These are phyloP conservation scores for Hemiscyllium ocellatum DNA, from an alignment of 2,113 vertebrate species.

Conservation along the genomic window DNA sequence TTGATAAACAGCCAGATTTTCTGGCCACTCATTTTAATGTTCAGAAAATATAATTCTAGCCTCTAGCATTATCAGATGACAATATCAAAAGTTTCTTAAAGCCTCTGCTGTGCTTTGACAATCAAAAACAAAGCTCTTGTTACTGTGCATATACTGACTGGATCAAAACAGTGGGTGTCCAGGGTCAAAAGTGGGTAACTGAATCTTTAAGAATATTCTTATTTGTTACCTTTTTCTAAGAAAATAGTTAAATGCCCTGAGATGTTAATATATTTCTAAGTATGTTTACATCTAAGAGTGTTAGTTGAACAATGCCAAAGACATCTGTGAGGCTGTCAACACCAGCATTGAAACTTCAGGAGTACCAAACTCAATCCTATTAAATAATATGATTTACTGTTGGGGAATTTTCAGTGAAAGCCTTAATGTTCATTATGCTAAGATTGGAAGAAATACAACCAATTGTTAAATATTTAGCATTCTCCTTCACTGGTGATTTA, in stretches of 20 bases:
- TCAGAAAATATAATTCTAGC: not conserved
- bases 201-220: not conserved
- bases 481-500: not conserved
- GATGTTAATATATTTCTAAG: not conserved
- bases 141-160: not conserved
- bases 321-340: not conserved
- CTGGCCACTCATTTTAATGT: not conserved
- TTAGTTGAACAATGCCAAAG: not conserved
- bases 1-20: not conserved
- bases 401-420: not conserved
- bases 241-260: not conserved
- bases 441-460: not conserved
- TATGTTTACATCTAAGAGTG: not conserved
- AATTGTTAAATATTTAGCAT: not conserved
- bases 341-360: not conserved
- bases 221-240: not conserved
- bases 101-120: not conserved
- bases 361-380: not conserved
- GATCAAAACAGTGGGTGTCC: not conserved
- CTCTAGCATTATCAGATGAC: not conserved
- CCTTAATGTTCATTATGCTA: not conserved
- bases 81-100: constrained; percentile 2
- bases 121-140: not conserved
- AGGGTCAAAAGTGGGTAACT: not conserved
- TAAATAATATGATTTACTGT: not conserved